Conservation (phyloP, 2,113 vertebrate genomes). For the Eretmochelys imbricata region DNA sequence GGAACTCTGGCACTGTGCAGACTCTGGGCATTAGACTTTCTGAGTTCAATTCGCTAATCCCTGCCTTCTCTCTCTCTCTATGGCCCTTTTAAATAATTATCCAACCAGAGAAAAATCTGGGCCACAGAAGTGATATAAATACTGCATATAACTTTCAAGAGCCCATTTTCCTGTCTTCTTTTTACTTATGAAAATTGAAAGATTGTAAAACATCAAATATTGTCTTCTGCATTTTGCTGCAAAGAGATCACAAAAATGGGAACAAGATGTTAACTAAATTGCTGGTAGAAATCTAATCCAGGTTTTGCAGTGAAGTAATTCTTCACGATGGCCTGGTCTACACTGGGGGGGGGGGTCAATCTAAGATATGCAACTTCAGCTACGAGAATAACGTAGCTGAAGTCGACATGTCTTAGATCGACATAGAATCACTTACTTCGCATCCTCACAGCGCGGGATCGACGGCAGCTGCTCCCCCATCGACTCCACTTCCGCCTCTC, state of each 20-base stretch:
- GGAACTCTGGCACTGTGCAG: conserved; percentile 14
- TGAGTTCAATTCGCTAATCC: background rate
- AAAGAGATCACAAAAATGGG: background rate
- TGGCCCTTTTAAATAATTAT: background rate
- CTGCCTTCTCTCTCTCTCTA: background rate
- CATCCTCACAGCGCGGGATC: too few species aligned
- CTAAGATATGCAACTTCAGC: too few species aligned
- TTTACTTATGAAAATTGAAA: background rate
- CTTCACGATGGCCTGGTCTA: background rate
- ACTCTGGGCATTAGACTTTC: background rate
- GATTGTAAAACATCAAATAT: background rate
- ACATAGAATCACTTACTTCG: too few species aligned
- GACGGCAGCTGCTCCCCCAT: too few species aligned
- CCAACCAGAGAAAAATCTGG: background rate
- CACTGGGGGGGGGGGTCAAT: too few species aligned
- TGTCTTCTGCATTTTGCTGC: background rate
- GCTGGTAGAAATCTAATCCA: background rate
- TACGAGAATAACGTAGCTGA: too few species aligned
- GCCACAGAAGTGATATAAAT: background rate
- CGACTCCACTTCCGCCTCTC: too few species aligned
- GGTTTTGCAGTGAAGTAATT: background rate
- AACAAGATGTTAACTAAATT: background rate
- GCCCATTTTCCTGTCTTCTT: background rate
- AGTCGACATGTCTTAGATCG: too few species aligned
- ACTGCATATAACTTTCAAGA: background rate